A percentile compares a stretch with the other conserved stretches of the same genome.
Evolutionary conservation across 2,888 invertebrate species (phyloP).

Genomic region (Ormyrus pomaceus): DNA sequence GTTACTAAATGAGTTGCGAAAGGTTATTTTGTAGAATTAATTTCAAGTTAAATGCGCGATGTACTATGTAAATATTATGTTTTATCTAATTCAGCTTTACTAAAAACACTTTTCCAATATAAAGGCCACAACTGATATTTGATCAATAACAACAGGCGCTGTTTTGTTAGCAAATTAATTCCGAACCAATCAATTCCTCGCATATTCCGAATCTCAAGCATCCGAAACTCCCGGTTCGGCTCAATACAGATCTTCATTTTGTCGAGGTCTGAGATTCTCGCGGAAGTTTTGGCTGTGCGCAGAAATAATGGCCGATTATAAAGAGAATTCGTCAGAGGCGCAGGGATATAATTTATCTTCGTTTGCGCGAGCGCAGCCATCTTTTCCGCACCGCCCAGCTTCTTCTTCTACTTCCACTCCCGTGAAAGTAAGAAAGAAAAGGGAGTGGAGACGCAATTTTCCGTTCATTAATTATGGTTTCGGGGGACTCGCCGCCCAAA

Average conservation of each 20-base stretch:
- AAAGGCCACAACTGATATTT: too few relatives aligned
- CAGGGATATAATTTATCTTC: conserved; percentile 46
- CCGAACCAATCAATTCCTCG: background rate
- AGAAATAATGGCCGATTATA: conserved; percentile 46
- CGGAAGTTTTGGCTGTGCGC: conserved; percentile 10
- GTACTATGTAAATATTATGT: too few relatives aligned
- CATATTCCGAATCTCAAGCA: conserved; percentile 17
- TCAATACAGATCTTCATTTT: background rate
- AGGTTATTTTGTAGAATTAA: too few relatives aligned
- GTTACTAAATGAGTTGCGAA: too few relatives aligned
- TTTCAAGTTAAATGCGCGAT: too few relatives aligned
- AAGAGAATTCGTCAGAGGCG: conserved; percentile 44
- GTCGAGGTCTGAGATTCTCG: background rate
- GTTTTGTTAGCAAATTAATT: too few relatives aligned
- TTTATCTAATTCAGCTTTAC: too few relatives aligned
- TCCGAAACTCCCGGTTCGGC: too few relatives aligned
- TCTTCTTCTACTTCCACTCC: background rate
- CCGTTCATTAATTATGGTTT: conserved; percentile 53
- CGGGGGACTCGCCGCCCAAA: conserved; percentile 15
- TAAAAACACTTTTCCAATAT: too few relatives aligned
- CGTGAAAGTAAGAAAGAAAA: background rate
- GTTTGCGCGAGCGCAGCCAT: conserved; percentile 23
- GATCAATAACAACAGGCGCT: too few relatives aligned
- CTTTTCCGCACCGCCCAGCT: conserved; percentile 21
- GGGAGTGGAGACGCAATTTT: conserved; percentile 34